Evolutionary conservation across 1,140 invertebrate species (phyloP).

Genomic region (Drosophila simulans): DNA sequence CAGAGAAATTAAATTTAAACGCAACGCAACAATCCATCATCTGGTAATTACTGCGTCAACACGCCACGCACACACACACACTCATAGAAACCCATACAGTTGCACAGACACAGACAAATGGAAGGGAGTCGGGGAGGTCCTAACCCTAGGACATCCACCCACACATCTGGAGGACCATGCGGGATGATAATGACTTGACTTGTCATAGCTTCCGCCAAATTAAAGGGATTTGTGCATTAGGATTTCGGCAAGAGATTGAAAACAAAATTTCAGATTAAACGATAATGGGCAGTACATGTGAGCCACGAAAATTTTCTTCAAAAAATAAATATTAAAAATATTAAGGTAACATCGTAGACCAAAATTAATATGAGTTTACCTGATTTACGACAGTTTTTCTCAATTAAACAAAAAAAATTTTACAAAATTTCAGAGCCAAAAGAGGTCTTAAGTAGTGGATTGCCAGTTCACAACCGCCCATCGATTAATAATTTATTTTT

Average conservation of each 20-base stretch:
- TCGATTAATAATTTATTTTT: conserved; percentile 65
- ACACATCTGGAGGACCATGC: conserved; percentile 25
- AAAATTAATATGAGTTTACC: no score
- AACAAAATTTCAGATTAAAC: not conserved
- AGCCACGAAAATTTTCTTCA: no score
- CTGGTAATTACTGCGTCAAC: conserved; percentile 82
- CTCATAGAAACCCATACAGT: conserved; percentile 7
- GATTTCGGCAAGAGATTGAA: conserved; percentile 15
- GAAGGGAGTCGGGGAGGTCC: conserved; percentile 20
- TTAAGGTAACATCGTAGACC: no score
- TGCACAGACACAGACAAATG: conserved; percentile 23
- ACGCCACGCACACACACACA: conserved; percentile 66
- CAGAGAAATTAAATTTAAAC: conserved; percentile 83
- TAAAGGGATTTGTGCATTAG: conserved; percentile 67
- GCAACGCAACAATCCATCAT: conserved; percentile 83
- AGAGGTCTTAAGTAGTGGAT: not conserved
- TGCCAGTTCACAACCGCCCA: conserved; percentile 14
- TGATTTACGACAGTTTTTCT: no score
- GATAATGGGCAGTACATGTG: not conserved
- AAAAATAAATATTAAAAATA: no score
- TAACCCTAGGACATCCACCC: conserved; percentile 37
- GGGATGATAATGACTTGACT: conserved; percentile 77
- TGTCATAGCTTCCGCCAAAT: conserved; percentile 78
- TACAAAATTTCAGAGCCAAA: no score
- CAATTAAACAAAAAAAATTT: no score